These are phyloP conservation scores for Lasiurus borealis DNA, from an alignment of 2,113 vertebrate genomes.

Conservation along the genomic window DNA sequence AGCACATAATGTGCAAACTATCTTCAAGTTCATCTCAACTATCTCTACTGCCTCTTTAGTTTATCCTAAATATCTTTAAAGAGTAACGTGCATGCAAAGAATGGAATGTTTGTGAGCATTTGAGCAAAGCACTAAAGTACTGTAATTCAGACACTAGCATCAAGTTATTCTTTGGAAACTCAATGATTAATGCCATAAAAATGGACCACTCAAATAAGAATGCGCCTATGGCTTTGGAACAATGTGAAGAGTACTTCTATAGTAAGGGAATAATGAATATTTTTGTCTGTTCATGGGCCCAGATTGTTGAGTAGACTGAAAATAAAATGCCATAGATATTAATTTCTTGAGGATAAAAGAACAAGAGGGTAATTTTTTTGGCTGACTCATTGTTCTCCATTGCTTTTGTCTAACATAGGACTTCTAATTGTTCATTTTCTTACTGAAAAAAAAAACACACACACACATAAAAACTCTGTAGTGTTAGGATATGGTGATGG, in stretches of 20 bases:
- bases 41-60: neutral
- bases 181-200: neutral
- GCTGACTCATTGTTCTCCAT: constrained; percentile 72
- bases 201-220: constrained; percentile 44
- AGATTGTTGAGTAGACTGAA: constrained; percentile 69
- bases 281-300: constrained; percentile 44
- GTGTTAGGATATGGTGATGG: constrained; percentile 79
- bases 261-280: constrained; percentile 52
- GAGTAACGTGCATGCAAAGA: neutral
- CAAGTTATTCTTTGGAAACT: constrained; percentile 18
- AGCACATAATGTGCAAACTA: neutral
- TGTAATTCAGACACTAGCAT: neutral
- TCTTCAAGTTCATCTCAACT: neutral
- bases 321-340: constrained; percentile 60
- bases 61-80: constrained; percentile 7
- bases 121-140: neutral
- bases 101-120: neutral
- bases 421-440: constrained; percentile 79
- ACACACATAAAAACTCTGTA: neutral
- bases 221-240: constrained; percentile 32
- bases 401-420: constrained; percentile 72
- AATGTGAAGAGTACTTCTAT: constrained; percentile 47
- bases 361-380: constrained; percentile 68
- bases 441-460: constrained; percentile 41
- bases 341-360: constrained; percentile 73